Percentiles rank a stretch among this genome's conserved stretches.
Evolutionary conservation across 2,113 vertebrate species (phyloP).

Genomic region (Sebastes fasciatus): DNA sequence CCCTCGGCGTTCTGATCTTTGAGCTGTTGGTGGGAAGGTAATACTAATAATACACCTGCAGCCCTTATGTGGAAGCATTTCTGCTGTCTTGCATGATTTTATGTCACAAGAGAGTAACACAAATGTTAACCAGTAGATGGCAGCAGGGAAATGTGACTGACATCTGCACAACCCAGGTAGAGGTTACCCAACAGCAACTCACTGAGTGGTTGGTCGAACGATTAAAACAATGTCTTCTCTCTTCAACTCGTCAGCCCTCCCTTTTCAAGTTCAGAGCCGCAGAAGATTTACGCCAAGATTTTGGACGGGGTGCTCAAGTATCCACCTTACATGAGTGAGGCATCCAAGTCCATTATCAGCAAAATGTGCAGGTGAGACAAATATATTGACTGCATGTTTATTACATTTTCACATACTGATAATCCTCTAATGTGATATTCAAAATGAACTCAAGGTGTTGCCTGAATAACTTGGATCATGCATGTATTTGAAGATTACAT

Average conservation of each 20-base stretch:
- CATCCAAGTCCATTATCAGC: slow-evolving; percentile 84
- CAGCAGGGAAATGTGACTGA: slow-evolving; percentile 53
- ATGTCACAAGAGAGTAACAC: background rate
- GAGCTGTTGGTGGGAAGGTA: slow-evolving; percentile 88
- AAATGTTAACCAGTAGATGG: slow-evolving; percentile 60
- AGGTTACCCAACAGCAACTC: background rate
- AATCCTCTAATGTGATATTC: background rate
- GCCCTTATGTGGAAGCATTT: background rate
- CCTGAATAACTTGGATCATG: background rate
- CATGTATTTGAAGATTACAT: background rate
- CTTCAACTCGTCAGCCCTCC: slow-evolving; percentile 79
- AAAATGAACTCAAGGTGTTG: background rate
- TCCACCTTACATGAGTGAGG: slow-evolving; percentile 83
- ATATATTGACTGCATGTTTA: background rate
- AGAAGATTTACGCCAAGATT: slow-evolving; percentile 87
- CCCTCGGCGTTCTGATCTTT: slow-evolving; percentile 86
- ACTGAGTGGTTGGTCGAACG: background rate
- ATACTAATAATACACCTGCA: background rate
- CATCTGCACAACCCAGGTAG: background rate
- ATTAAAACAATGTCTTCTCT: slow-evolving; percentile 12
- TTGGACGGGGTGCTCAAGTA: slow-evolving; percentile 84
- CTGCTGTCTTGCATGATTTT: background rate
- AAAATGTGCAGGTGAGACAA: slow-evolving; percentile 86
- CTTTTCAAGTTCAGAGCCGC: slow-evolving; percentile 87
- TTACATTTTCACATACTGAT: background rate